Base-by-base conservation (phyloP, 2,888 invertebrate genomes). In the Aplocera efformata region DNA sequence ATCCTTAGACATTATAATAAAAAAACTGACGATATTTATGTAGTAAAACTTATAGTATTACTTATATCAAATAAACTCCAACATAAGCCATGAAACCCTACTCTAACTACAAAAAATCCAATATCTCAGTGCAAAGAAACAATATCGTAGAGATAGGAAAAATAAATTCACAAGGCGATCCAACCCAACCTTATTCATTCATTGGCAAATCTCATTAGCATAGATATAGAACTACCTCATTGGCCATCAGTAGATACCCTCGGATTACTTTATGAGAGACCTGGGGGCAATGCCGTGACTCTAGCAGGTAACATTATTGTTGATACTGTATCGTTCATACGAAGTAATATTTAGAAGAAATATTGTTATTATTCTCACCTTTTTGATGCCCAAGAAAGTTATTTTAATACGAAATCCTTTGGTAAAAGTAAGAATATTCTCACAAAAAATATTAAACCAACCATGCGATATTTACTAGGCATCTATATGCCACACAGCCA, bases 121-220 rank as follows among this genome's bases (percentile, higher is more conserved):
- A 39, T 47, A 32, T 32, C 28, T 27, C 45, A 50, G 48, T 53
- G 50, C 55, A 58, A 52, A 54, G 45, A 60, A 62, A 61, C 54
- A 63, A 56, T 50, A 50, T 27, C 30, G 44, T 38, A 32, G 45
- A 56, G 51, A 62, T 56, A 53, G 52, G 50, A 63, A 68, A 65
- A 66, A 64, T 62, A 56, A 64, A 65, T 66, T 56, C 47, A 49
- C 45, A 46, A 56, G 53, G 50, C 53, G 26, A 30, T 30, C 44
- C 50, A 47, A 49, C 36, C 60, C 32, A 41, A 48, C 42, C 42
- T 44, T 44, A 50, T 59, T 72, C 66, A 72, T 67, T 71, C 66
- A 72, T 67, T 71, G 67, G 56, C 44, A 64, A 67, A 66, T 63
- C 59, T 58, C 50, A 74, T 74, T 72, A 71, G 68, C 73, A 72